These are phyloP conservation scores for Pangasianodon hypophthalmus DNA, from an alignment of 2,113 vertebrate genomes.

Conservation along the genomic window DNA sequence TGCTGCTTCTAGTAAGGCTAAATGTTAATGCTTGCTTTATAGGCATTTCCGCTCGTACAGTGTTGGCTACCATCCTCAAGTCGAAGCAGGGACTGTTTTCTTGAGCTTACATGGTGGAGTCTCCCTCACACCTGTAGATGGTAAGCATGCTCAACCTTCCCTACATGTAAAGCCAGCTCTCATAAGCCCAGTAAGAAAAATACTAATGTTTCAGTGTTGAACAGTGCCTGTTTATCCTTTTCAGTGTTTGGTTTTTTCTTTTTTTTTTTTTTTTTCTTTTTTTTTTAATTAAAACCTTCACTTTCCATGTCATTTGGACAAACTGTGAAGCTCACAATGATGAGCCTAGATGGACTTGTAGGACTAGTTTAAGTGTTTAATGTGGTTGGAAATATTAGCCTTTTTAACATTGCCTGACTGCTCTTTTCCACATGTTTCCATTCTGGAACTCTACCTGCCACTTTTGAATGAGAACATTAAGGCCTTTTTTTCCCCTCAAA, in stretches of 20 bases:
- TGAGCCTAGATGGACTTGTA: not conserved
- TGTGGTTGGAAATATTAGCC: too few species aligned
- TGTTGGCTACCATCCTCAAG: conserved; percentile 57
- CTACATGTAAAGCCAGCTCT: not conserved
- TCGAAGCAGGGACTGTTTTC: conserved; percentile 44
- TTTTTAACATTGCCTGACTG: too few species aligned
- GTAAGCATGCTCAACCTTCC: conserved; percentile 46
- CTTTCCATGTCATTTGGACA: not conserved
- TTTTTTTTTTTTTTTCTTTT: too few species aligned
- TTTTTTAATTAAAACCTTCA: not conserved
- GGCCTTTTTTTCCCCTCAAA: too few species aligned
- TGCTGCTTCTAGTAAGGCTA: not conserved
- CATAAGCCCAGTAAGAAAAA: not conserved
- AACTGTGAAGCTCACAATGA: not conserved
- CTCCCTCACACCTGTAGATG: conserved; percentile 59
- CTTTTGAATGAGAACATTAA: too few species aligned
- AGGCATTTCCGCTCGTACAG: conserved; percentile 64
- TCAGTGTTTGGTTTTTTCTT: too few species aligned
- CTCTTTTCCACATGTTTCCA: too few species aligned
- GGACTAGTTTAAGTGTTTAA: too few species aligned
- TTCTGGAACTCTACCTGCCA: too few species aligned
- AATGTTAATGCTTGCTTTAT: not conserved
- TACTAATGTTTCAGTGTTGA: not conserved
- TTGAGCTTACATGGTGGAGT: conserved; percentile 38
- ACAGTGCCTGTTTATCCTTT: not conserved